A percentile compares a stretch with the other conserved stretches of the same genome.
phyloP scores from a whole-genome alignment of 92 coral and sea anemone species.

The Paragorgia papillata region DNA sequence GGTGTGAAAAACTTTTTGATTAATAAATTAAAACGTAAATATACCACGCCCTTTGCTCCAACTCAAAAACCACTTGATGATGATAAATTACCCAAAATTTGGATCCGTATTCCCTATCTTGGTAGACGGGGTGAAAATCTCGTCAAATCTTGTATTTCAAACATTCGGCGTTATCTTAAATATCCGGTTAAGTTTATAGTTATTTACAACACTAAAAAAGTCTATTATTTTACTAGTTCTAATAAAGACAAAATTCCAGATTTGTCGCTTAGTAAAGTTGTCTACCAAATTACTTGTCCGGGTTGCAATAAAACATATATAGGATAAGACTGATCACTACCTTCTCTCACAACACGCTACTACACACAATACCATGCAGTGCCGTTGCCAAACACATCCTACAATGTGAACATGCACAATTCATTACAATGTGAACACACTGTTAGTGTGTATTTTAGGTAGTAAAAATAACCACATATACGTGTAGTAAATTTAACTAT shows the following conservation, averaged over 20 bases:
- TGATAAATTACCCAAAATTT: conserved; percentile 1
- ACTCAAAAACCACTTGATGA: neutral
- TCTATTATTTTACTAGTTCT: conserved; percentile 25
- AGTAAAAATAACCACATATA: too few species aligned
- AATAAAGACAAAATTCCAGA: conserved; percentile 31
- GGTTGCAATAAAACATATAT: conserved; percentile 30
- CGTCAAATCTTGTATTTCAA: conserved; percentile 1
- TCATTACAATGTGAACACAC: too few species aligned
- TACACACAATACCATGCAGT: neutral
- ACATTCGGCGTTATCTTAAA: conserved; percentile 8
- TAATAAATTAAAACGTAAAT: conserved; percentile 2
- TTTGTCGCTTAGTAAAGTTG: conserved; percentile 14
- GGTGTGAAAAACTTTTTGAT: conserved; percentile 17
- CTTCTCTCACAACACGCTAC: conserved; percentile 4
- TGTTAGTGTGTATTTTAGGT: too few species aligned
- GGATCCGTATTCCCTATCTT: conserved; percentile 26
- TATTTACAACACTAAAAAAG: conserved; percentile 32
- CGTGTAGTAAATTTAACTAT: too few species aligned
- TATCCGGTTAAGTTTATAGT: conserved; percentile 17
- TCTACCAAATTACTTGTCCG: conserved; percentile 22
- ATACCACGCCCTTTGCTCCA: neutral
- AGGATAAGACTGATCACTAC: neutral
- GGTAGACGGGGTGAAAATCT: conserved; percentile 20
- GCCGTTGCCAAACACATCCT: conserved; percentile 14
- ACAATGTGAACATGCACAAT: neutral